Conservation (phyloP, 1,140 invertebrate species). For the Thaumetopoea pityocampa region DNA sequence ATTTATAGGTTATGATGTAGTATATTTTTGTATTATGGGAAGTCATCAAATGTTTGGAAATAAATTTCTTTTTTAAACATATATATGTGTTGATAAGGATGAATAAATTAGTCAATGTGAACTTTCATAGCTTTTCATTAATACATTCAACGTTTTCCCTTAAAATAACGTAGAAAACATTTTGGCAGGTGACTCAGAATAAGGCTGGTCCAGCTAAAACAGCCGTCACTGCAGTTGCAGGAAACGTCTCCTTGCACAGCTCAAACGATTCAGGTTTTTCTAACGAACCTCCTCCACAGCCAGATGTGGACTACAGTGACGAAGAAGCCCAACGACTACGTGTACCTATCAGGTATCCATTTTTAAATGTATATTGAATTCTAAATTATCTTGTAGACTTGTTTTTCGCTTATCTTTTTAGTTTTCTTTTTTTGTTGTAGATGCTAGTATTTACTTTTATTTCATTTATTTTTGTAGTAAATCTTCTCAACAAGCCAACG, state of each 20-base stretch:
- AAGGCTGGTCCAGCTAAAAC: slow-evolving; percentile 69
- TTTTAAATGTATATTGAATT: slow-evolving; percentile 15
- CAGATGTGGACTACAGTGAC: slow-evolving; percentile 93
- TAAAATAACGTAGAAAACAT: no score
- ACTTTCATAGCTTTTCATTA: no score
- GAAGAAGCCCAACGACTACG: slow-evolving; percentile 84
- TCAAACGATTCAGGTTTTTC: slow-evolving; percentile 95
- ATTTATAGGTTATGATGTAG: not conserved
- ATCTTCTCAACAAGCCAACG: slow-evolving; percentile 70
- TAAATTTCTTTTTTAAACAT: no score
- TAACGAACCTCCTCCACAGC: slow-evolving; percentile 91
- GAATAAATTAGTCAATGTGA: no score
- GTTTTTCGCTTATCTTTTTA: slow-evolving; percentile 24
- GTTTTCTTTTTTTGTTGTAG: slow-evolving; percentile 42
- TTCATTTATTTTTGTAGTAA: slow-evolving; percentile 68
- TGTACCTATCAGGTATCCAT: slow-evolving; percentile 81
- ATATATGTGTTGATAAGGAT: no score
- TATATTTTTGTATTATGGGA: no score
- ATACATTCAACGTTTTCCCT: no score
- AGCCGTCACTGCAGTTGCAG: slow-evolving; percentile 72
- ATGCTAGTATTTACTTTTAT: slow-evolving; percentile 44
- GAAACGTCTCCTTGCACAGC: slow-evolving; percentile 88
- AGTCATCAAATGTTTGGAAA: no score
- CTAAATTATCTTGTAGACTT: slow-evolving; percentile 7
- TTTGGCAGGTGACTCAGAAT: slow-evolving; percentile 69